phyloP scores from a whole-genome alignment of 1,140 invertebrate genomes.

The Delia radicum region DNA sequence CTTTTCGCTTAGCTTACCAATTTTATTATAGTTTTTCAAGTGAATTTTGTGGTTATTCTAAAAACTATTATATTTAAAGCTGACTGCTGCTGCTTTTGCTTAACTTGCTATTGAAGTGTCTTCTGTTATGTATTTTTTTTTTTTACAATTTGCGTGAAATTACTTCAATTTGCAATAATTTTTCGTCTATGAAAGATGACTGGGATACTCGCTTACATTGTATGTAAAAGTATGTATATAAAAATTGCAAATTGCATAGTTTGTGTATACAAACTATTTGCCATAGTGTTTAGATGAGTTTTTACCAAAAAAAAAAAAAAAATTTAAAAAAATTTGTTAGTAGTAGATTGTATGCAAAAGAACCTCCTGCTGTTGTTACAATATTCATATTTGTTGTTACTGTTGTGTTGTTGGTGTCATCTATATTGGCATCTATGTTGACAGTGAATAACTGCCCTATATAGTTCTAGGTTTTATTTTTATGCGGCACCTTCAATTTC shows the following conservation, averaged over 20 bases:
- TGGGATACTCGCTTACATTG: background rate
- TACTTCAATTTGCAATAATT: slow-evolving; percentile 21
- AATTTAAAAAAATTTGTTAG: background rate
- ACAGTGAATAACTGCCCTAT: background rate
- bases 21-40: background rate
- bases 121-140: background rate
- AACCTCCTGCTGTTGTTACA: background rate
- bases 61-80: background rate
- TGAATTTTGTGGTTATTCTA: background rate
- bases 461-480: background rate
- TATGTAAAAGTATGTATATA: background rate
- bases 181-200: background rate
- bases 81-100: background rate
- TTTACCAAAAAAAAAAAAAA: background rate
- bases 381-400: background rate
- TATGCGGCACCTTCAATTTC: background rate
- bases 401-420: background rate
- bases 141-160: slow-evolving; percentile 11
- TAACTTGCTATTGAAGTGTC: background rate
- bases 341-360: background rate
- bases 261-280: background rate
- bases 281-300: background rate
- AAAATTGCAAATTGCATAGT: background rate
- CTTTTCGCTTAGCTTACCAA: background rate
- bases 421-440: slow-evolving; percentile 4